Conservation (phyloP, 1,140 invertebrate species). For the Lethrus apterus region DNA sequence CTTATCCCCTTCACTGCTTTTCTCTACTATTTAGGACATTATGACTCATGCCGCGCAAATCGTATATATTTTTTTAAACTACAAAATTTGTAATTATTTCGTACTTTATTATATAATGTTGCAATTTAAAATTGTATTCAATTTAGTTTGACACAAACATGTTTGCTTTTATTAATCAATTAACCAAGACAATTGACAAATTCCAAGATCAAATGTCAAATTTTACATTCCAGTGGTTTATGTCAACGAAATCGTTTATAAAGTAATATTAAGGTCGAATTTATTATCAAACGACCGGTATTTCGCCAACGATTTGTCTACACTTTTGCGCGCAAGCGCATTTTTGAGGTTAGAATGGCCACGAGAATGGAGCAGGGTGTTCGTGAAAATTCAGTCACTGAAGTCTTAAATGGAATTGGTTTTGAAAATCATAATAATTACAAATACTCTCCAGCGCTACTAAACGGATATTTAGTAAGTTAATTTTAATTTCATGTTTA, state of each 20-base stretch:
- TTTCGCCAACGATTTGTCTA: slow-evolving; percentile 7
- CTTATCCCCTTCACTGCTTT: slow-evolving; percentile 6
- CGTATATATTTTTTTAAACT: too few relatives aligned
- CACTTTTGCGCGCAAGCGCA: slow-evolving; percentile 13
- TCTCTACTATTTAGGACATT: slow-evolving; percentile 4
- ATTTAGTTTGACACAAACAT: too few relatives aligned
- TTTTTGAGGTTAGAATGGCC: slow-evolving; percentile 17
- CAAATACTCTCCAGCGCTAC: slow-evolving; percentile 13
- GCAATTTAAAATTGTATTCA: too few relatives aligned
- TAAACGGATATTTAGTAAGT: slow-evolving; percentile 16
- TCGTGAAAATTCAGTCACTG: slow-evolving; percentile 22
- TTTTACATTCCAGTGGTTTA: background rate
- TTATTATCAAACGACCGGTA: slow-evolving; percentile 11
- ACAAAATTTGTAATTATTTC: too few relatives aligned
- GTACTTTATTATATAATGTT: too few relatives aligned
- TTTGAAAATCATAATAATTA: slow-evolving; percentile 18
- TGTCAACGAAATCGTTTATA: slow-evolving; percentile 2
- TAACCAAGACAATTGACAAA: too few relatives aligned
- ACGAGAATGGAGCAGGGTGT: slow-evolving; percentile 24
- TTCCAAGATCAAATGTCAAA: slow-evolving; percentile 11
- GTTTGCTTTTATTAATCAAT: too few relatives aligned
- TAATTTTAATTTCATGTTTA: slow-evolving; percentile 10
- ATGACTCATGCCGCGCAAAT: slow-evolving; percentile 1
- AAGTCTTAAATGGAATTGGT: slow-evolving; percentile 21
- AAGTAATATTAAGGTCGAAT: slow-evolving; percentile 7